Evolutionary conservation across 2,888 invertebrate species (phyloP), one percentile per base, ranked within the genome.

Genomic region (Conchocele bisecta): DNA sequence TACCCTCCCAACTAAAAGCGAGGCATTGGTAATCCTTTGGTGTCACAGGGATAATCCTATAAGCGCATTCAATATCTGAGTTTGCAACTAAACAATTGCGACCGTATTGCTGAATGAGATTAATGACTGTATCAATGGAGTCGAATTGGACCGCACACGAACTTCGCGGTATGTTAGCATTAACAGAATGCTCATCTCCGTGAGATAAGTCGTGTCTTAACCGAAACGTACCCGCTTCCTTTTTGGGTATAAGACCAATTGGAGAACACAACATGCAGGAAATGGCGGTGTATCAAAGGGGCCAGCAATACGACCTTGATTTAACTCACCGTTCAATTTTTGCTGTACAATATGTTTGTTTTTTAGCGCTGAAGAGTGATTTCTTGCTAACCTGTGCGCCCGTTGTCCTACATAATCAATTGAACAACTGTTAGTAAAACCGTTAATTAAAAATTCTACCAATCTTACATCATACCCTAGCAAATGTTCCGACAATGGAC

Each of bases 1-100:
- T 5, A 0, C 54, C 20, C 15, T 64, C 41, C 46, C 60, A 51
- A 3, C 13, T 11, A 41, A 69, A 65, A 26, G 61, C 61, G 13
- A 74, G 24, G 5, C 65, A 20, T 33, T 61, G 61, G 50, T 60
- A 61, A 51, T 69, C 61, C 0, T 7, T 1, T 22, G 57, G 61
- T 20, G 35, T 6, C 9, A 74, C 61, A 2, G 65, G 65, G 28
- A 74, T 46, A 1, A 65, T 51, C 5, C 65, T 42, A 28, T 61
- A 74, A 1, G 67, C 72, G 48, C 58, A 51, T 48, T 72, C 67
- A 17, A 72, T 57, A 46, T 72, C 72, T 1, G 58, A 29, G 24
- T 73, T 73, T 24, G 67, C 72, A 58, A 67, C 64, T 11, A 63
- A 28, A 20, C 48, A 28, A 2, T 15, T 13, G 13, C 6, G 13